Percentiles rank a stretch among this genome's conserved stretches.
These are phyloP conservation scores for Tribolium castaneum DNA, from an alignment of 1,140 invertebrate species.

Conservation along the genomic window DNA sequence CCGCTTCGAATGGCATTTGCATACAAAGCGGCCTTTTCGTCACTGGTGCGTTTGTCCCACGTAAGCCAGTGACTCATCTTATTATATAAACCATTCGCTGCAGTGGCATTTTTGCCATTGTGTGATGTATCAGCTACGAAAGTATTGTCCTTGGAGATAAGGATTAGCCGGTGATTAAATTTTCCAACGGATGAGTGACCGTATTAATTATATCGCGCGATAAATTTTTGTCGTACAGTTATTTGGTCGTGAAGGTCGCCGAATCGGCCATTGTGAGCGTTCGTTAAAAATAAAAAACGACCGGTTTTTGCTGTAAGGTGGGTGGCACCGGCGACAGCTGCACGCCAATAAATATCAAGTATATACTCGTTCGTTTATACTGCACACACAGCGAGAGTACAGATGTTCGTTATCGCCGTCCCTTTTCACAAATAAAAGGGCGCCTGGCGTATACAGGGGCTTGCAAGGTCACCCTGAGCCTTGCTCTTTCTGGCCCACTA, in stretches of 20 bases:
- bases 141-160: background rate
- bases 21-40: slow-evolving; percentile 38
- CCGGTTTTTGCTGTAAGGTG: slow-evolving; percentile 34
- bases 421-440: slow-evolving; percentile 30
- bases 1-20: slow-evolving; percentile 39
- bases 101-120: background rate
- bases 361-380: slow-evolving; percentile 36
- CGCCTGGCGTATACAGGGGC: slow-evolving; percentile 1
- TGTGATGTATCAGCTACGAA: too few species aligned
- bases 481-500: background rate
- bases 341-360: slow-evolving; percentile 42
- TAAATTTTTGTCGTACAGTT: background rate
- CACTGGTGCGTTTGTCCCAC: slow-evolving; percentile 12
- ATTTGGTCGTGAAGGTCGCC: slow-evolving; percentile 5
- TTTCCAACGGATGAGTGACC: background rate
- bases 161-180: background rate
- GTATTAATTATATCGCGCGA: background rate
- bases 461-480: slow-evolving; percentile 3
- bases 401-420: slow-evolving; percentile 41
- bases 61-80: slow-evolving; percentile 14
- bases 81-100: background rate
- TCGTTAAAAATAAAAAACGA: slow-evolving; percentile 33
- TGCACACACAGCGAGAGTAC: slow-evolving; percentile 11
- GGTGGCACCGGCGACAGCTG: slow-evolving; percentile 39
- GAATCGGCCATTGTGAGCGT: slow-evolving; percentile 17